Percentiles rank a stretch among this genome's conserved stretches.
phyloP scores from a whole-genome alignment of 2,888 invertebrate genomes.

The Stegana nigrithorax region DNA sequence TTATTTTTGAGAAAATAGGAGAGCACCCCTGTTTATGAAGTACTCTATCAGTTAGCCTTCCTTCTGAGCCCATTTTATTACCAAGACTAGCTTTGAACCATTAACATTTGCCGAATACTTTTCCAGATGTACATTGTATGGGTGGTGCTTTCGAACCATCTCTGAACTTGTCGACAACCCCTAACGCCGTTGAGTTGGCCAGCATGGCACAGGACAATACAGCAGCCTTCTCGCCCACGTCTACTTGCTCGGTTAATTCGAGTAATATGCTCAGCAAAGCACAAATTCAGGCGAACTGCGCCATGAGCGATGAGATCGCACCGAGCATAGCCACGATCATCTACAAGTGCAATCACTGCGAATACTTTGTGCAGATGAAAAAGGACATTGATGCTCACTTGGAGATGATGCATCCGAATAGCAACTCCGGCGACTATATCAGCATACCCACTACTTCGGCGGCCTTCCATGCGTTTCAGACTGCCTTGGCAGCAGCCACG shows the following conservation, averaged over 20 bases:
- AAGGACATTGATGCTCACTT: conserved; percentile 63
- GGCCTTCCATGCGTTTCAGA: conserved; percentile 66
- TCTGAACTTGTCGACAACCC: no score
- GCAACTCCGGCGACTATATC: conserved; percentile 57
- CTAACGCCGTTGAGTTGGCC: no score
- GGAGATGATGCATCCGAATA: conserved; percentile 53
- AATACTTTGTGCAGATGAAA: conserved; percentile 65
- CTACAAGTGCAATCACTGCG: conserved; percentile 67
- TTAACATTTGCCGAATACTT: no score
- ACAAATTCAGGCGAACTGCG: no score
- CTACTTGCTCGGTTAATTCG: conserved; percentile 39
- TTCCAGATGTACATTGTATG: no score
- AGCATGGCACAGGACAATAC: no score
- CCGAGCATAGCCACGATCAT: conserved; percentile 64
- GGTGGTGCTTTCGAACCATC: no score
- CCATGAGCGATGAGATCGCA: conserved; percentile 16
- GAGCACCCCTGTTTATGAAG: no score
- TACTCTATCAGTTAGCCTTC: no score
- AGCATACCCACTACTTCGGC: conserved; percentile 65
- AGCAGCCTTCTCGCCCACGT: conserved; percentile 41
- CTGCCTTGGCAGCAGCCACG: conserved; percentile 63
- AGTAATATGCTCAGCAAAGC: conserved; percentile 30
- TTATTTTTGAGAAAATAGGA: no score
- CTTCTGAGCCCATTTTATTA: no score
- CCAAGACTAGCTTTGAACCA: no score